Evolutionary conservation across 2,888 invertebrate genomes (phyloP), one percentile per base, ranked within the genome.

Genomic region (Arge pagana): DNA sequence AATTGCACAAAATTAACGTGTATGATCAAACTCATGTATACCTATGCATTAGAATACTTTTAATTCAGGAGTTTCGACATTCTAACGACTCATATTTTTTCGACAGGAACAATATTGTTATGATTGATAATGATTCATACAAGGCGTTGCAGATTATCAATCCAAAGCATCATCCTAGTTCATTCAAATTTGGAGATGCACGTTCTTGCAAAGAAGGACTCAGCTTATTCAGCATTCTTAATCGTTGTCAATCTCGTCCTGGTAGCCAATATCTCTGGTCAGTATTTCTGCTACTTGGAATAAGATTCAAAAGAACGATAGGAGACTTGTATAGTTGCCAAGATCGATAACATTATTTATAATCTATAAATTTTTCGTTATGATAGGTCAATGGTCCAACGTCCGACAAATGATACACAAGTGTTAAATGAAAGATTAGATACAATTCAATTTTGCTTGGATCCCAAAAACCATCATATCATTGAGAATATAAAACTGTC

Each of bases 111-210:
- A 83, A 88, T 66, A 80, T 87, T 63, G 84, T 91, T 13, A 82
- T 84, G 58, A 80, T 91, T 54, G 89, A 90, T 74, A 82, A 84
- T 28, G 85, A 86, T 58, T 85, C 87, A 0, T 89, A 86, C 72
- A 83, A 83, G 52, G 87, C 88, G 0, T 78, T 95, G 31, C 88
- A 91, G 72, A 86, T 95, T 58, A 90, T 93, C 73, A 83, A 85
- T 56, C 79, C 82, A 2, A 81, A 84, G 45, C 79, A 83, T 2
- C 90, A 91, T 67, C 90, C 91, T 6, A 88, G 90, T 53, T 82
- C 83, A 24, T 89, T 87, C 71, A 90, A 88, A 72, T 81, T 83
- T 54, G 86, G 87, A 4, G 79, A 79, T 21, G 79, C 79, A 1
- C 80, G 80, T 5, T 78, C 79, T 55, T 79, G 71, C 50, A 84